phyloP scores from a whole-genome alignment of 2,797 vertebrate genomes.

The Phrynocephalus guinanensis region DNA sequence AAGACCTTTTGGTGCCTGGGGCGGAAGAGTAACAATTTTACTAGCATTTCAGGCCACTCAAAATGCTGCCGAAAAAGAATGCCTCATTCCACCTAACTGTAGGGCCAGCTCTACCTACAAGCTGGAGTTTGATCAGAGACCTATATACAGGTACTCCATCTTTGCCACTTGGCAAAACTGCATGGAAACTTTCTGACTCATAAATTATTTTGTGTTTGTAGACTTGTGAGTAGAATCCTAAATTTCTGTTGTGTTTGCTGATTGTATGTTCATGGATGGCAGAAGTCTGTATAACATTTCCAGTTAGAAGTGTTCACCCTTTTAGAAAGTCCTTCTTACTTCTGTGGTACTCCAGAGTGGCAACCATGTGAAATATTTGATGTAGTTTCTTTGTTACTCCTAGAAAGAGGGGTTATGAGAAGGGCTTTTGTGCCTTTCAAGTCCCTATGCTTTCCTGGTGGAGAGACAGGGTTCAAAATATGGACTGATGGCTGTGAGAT shows the following conservation, averaged over 20 bases:
- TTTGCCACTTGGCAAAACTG: not conserved
- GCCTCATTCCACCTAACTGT: no score
- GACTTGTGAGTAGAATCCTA: not conserved
- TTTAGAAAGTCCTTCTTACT: not conserved
- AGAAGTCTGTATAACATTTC: not conserved
- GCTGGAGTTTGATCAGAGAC: no score
- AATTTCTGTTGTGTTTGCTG: not conserved
- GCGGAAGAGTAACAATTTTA: not conserved
- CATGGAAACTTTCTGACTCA: not conserved
- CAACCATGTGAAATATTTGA: not conserved
- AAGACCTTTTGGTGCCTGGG: not conserved
- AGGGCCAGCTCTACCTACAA: no score
- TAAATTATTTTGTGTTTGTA: not conserved
- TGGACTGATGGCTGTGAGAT: not conserved
- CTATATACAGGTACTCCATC: no score
- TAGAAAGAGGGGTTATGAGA: not conserved
- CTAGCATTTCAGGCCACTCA: not conserved
- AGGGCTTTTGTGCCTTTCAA: not conserved
- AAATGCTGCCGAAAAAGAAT: not conserved
- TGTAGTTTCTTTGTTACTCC: not conserved
- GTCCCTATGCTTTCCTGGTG: no score
- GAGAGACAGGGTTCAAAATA: no score
- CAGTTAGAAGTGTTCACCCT: not conserved
- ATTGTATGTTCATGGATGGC: not conserved
- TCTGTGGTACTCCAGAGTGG: not conserved